Percentiles rank a stretch among this genome's conserved stretches.
Conservation (phyloP, 30 jellyfish, hydroid and myxozoan species). For the Chrysaora quinquecirrha region DNA sequence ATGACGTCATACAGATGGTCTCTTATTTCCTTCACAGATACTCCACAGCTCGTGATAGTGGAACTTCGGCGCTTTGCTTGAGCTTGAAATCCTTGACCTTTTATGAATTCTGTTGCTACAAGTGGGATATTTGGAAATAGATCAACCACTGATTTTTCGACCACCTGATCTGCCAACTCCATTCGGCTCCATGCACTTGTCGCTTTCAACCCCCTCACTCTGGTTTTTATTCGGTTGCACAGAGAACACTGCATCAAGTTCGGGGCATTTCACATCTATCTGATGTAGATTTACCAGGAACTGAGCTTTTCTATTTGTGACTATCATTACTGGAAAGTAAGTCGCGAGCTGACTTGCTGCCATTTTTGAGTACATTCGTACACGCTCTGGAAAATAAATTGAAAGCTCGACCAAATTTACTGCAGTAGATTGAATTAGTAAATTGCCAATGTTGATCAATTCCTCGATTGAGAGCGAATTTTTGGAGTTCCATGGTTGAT, state of each 20-base stretch:
- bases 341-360: slow-evolving; percentile 3
- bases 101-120: slow-evolving; percentile 23
- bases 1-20: no score
- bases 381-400: slow-evolving; percentile 13
- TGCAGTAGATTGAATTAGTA: not conserved
- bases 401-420: not conserved
- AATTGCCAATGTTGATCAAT: not conserved
- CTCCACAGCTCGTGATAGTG: slow-evolving; percentile 24
- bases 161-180: slow-evolving; percentile 5
- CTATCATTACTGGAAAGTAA: slow-evolving; percentile 9
- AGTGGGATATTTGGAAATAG: not conserved
- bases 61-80: slow-evolving; percentile 21
- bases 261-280: slow-evolving; percentile 5
- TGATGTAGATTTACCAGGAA: slow-evolving; percentile 24
- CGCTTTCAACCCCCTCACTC: not conserved
- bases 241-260: not conserved
- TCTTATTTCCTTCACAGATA: slow-evolving; percentile 15
- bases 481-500: not conserved
- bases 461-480: not conserved
- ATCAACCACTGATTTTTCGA: not conserved
- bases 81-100: slow-evolving; percentile 6
- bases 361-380: no score
- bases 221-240: not conserved
- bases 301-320: not conserved
- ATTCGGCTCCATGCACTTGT: not conserved